These are phyloP conservation scores for Collichthys lucidus DNA, from an alignment of 2,113 vertebrate genomes.

Conservation along the genomic window DNA sequence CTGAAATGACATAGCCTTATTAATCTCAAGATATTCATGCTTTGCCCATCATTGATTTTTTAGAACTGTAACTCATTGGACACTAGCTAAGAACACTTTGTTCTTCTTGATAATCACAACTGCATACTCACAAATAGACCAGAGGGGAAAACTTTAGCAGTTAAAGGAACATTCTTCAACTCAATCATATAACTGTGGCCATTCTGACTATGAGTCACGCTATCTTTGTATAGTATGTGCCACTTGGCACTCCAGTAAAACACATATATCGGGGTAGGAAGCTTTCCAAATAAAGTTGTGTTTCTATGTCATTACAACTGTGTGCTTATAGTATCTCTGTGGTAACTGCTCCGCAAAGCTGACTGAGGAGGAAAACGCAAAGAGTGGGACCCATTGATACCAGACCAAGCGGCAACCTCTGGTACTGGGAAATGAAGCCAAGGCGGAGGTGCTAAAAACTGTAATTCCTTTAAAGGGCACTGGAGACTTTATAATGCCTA, in stretches of 20 bases:
- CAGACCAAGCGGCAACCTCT: too few species aligned
- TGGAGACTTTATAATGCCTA: too few species aligned
- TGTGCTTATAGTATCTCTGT: background rate
- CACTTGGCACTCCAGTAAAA: background rate
- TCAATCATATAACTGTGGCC: background rate
- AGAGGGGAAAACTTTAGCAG: background rate
- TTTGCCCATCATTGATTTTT: background rate
- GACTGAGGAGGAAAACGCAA: background rate
- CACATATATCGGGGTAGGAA: background rate
- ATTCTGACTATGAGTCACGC: background rate
- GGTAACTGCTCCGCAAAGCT: background rate
- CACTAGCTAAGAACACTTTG: background rate
- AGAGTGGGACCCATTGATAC: background rate
- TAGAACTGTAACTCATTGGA: conserved; percentile 11
- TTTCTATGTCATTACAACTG: background rate
- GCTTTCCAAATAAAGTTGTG: background rate
- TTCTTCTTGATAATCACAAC: background rate
- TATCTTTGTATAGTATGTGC: background rate
- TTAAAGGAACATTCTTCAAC: background rate
- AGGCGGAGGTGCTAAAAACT: too few species aligned
- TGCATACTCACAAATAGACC: background rate
- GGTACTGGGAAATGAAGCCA: too few species aligned
- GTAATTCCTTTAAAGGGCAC: too few species aligned
- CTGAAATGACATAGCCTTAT: background rate
- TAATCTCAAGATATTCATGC: background rate